Evolutionary conservation across 2,113 vertebrate genomes (phyloP).

Genomic region (Corythornis vintsioides): DNA sequence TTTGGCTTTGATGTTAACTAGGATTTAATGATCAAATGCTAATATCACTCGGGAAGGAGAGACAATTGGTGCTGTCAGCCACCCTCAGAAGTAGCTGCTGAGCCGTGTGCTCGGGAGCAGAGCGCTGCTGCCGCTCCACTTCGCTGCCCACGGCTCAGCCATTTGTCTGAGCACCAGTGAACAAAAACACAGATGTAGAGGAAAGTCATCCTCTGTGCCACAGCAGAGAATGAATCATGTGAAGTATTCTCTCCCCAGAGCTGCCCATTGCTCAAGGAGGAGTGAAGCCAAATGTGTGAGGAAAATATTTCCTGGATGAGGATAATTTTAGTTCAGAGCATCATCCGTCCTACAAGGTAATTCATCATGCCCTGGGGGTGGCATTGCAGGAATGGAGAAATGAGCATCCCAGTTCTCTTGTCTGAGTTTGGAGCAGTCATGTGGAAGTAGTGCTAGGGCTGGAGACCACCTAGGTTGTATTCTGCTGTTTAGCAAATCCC

Average conservation of each 20-base stretch:
- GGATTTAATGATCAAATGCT: constrained; percentile 10
- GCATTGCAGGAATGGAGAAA: background rate
- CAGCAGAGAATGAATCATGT: background rate
- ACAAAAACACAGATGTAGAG: constrained; percentile 11
- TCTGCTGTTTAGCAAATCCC: background rate
- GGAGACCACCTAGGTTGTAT: background rate
- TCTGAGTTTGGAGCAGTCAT: background rate
- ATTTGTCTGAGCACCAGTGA: constrained; percentile 15
- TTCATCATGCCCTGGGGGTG: background rate
- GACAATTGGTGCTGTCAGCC: background rate
- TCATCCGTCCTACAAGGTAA: background rate
- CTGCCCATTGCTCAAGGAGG: background rate
- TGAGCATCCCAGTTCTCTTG: background rate
- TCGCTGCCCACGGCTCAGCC: background rate
- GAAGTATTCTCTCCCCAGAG: background rate
- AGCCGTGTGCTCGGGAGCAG: background rate
- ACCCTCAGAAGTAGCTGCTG: background rate
- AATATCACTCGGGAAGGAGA: background rate
- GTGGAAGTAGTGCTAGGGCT: background rate
- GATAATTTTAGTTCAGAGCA: background rate
- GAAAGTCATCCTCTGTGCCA: background rate
- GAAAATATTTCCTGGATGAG: background rate
- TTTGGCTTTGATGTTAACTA: background rate
- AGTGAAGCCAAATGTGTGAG: background rate
- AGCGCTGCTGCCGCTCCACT: background rate